These are phyloP conservation scores for Rhynchonycteris naso DNA, from an alignment of 2,797 vertebrate species.

Conservation along the genomic window DNA sequence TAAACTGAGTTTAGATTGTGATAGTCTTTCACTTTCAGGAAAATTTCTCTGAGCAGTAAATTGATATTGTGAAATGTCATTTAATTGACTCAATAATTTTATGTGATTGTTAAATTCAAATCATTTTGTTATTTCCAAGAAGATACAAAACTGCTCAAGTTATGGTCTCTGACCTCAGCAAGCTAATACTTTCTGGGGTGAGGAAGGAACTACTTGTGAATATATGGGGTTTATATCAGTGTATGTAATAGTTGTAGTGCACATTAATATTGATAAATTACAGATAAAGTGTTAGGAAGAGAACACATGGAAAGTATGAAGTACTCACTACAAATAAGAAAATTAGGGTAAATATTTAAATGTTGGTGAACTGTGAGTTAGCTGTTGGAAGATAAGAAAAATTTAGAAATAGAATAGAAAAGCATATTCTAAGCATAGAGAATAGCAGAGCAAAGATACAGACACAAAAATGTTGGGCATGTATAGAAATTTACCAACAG, in stretches of 20 bases:
- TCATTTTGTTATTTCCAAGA: slow-evolving; percentile 16
- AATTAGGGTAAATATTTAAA: not conserved
- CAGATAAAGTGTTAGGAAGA: not conserved
- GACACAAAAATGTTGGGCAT: not conserved
- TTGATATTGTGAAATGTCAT: not conserved
- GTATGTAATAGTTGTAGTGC: not conserved
- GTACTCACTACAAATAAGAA: not conserved
- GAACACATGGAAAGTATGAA: not conserved
- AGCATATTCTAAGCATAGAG: not conserved
- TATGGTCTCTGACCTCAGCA: not conserved
- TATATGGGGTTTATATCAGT: not conserved
- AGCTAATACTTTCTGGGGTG: not conserved
- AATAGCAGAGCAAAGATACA: not conserved
- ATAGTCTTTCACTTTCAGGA: not conserved
- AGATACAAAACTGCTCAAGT: not conserved
- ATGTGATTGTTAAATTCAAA: not conserved
- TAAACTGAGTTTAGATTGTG: not conserved
- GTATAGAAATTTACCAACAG: not conserved
- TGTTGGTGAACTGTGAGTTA: not conserved
- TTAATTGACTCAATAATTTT: not conserved
- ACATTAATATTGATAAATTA: not conserved
- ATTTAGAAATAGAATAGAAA: not conserved
- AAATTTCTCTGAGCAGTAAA: not conserved
- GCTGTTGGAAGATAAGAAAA: not conserved
- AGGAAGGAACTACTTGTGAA: not conserved